Base-by-base conservation (phyloP, 2,888 invertebrate species). In the Chironomus tentans region DNA sequence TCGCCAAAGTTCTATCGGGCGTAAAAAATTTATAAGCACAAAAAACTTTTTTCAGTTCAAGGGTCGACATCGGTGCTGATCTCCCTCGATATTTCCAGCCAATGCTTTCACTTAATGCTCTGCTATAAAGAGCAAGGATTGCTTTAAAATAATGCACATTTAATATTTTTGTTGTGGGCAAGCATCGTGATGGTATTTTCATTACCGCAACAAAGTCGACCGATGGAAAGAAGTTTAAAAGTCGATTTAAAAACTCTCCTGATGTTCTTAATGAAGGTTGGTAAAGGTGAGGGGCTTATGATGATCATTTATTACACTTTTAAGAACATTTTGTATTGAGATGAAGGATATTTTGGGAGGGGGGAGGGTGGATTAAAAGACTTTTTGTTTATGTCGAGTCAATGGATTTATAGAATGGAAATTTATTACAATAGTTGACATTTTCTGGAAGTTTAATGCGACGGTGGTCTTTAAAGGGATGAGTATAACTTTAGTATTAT, bases 51-150 rank as follows among this genome's bases (percentile, higher is more conserved):
- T 56, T 56, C 15, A 15, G 15, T 21, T 65, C 21, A 65, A 65
- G 65, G 65, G 65, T 65, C 65, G 65, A 65, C 65, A 65, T 65
- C 38, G 65, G 22, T 68, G 68, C 28, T 68, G 68, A 68, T 68
- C 68, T 68, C 65, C 24, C 65, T 65, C 56, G 56, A 56, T 56
- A 15, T 18, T 15, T 56, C 6, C 50, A n/a, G 6, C n/a, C 15
- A 15, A 56, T 56, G 38, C 38, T 56, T 56, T 18, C 18, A 56
- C 15, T 56, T 56, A 38, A 38, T 15, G 56, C 15, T n/a, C 56
- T 50, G 13, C 50, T 5, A 28, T 28, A 5, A 5, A 28, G 28
- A 28, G 28, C 28, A 28, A 28, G 28, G 28, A 28, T 28, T 28
- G 28, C 28, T 28, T 28, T 6, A 38, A 38, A 38, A 38, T 10